Percentiles rank a stretch among this genome's conserved stretches.
These are phyloP conservation scores for Nasua narica DNA, from an alignment of 2,797 vertebrate species.

Conservation along the genomic window DNA sequence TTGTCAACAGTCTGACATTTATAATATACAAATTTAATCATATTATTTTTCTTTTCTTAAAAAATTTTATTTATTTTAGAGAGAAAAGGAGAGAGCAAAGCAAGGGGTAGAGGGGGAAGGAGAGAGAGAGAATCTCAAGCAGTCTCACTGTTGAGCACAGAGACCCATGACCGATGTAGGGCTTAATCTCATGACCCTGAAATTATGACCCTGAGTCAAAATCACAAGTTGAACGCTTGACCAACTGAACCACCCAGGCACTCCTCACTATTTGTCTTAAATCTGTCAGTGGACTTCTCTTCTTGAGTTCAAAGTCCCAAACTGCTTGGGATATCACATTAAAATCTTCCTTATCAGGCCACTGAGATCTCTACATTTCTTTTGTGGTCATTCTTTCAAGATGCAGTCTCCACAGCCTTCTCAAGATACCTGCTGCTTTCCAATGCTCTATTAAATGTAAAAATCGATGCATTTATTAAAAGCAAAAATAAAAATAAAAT, in stretches of 20 bases:
- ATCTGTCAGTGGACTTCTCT: background rate
- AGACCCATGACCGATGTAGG: background rate
- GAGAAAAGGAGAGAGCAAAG: background rate
- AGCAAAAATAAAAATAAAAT: slow-evolving; percentile 19
- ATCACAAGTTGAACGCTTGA: background rate
- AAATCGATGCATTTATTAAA: background rate
- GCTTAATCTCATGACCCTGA: background rate
- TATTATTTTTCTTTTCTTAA: background rate
- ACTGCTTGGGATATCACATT: background rate
- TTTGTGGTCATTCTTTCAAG: background rate
- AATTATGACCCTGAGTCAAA: background rate
- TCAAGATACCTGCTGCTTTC: background rate
- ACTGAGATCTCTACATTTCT: background rate
- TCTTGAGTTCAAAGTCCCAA: background rate
- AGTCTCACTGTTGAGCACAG: background rate
- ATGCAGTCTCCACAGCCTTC: background rate
- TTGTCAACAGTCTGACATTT: background rate
- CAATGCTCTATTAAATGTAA: background rate
- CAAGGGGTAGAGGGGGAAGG: background rate
- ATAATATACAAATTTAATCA: background rate
- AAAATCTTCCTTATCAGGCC: background rate
- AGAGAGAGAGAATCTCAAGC: background rate
- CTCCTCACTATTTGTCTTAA: background rate
- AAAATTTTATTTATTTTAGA: background rate
- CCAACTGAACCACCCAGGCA: background rate